phyloP scores from a whole-genome alignment of 2,888 invertebrate species.

The Dolichomitus sp. region DNA sequence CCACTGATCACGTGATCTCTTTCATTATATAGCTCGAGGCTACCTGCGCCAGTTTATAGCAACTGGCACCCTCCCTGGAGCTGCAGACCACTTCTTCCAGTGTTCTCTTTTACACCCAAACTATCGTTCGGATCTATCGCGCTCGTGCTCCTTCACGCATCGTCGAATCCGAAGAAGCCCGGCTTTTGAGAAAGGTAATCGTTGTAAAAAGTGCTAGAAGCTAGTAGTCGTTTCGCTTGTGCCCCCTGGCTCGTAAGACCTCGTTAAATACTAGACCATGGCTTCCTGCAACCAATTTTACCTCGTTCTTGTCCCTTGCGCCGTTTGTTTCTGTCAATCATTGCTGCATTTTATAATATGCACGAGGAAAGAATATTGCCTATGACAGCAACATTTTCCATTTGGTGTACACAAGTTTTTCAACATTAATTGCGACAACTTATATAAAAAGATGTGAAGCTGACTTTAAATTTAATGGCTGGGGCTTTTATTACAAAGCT shows the following conservation, averaged over 20 bases:
- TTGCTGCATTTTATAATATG: constrained; percentile 31
- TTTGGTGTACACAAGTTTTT: neutral
- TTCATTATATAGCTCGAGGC: constrained; percentile 80
- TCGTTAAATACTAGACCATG: constrained; percentile 23
- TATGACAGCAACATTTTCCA: neutral
- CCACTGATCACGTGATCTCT: constrained; percentile 60
- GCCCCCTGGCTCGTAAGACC: constrained; percentile 17
- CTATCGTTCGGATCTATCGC: constrained; percentile 49
- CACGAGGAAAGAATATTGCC: neutral
- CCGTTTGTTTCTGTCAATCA: constrained; percentile 37
- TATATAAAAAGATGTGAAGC: too few relatives aligned
- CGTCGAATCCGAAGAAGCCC: constrained; percentile 46
- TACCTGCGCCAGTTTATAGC: constrained; percentile 80
- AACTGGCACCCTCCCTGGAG: constrained; percentile 76
- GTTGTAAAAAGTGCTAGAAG: constrained; percentile 72
- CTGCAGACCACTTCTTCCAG: constrained; percentile 65
- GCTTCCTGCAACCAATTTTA: constrained; percentile 1
- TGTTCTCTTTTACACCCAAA: constrained; percentile 54
- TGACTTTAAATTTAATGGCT: too few relatives aligned
- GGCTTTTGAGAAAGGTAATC: constrained; percentile 76
- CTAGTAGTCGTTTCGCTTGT: constrained; percentile 61
- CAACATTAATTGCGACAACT: too few relatives aligned
- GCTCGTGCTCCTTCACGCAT: constrained; percentile 57
- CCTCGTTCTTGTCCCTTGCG: neutral
- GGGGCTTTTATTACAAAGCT: too few relatives aligned